Evolutionary conservation across 2,113 vertebrate species (phyloP), one percentile per base, ranked within the genome.

Genomic region (Neomonachus schauinslandi): DNA sequence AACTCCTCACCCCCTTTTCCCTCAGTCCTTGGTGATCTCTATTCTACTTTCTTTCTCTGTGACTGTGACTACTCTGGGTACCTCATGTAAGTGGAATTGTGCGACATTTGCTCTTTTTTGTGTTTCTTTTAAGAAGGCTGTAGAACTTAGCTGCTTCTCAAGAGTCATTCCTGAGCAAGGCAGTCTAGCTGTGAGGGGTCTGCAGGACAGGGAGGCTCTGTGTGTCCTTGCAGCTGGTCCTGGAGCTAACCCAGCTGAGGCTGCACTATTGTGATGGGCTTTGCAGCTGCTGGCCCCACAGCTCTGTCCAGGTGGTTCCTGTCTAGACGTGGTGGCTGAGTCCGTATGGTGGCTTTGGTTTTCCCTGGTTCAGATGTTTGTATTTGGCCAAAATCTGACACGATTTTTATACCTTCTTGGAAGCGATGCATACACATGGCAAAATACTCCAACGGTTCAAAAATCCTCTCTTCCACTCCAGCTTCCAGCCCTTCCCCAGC

Each of bases 261-360:
- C 80, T 39, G 67, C 51, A 13, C 65, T 69, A n/a, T 14, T 72
- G 10, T 72, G 69, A 46, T 0, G 1, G 59, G 67, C 79, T 86
- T 22, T 59, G 21, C 46, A 86, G 39, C 55, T 69, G 63, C 80
- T 31, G 72, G 36, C 39, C 2, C 22, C 12, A 2, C 2, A 22
- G 85, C 88, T 36, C 36, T 65, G 65, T 31, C 93, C 92, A 95
- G 93, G 91, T 97, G 91, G 61, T 92, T 97, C 96, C 96, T 97
- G 96, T 93, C 93, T 95, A 91, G 96, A 97, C 88, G 1, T 19
- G 0, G 0, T 5, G 18, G 71, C 76, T 51, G 42, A 39, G 33
- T 87, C 65, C 59, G 1, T 57, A 8, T 12, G 19, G n/a, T 65
- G 82, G 71, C 46, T 49, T 76, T 93, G 74, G 53, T 8, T 33